Evolutionary conservation across 2,797 vertebrate genomes (phyloP).

Genomic region (Chromobotia macracanthus): DNA sequence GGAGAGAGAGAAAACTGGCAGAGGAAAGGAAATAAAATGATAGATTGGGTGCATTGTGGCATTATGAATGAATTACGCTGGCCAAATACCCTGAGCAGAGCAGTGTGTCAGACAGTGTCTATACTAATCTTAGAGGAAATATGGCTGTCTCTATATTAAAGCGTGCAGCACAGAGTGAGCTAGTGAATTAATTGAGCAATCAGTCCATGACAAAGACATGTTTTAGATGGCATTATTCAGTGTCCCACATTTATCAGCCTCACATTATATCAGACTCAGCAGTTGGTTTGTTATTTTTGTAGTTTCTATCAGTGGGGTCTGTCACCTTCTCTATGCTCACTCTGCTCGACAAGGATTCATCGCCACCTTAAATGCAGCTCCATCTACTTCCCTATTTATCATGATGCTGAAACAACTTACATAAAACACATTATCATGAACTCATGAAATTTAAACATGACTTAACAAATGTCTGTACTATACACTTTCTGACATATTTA

Average conservation of each 20-base stretch:
- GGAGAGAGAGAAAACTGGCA: slow-evolving; percentile 65
- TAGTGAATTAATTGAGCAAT: slow-evolving; percentile 91
- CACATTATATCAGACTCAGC: slow-evolving; percentile 64
- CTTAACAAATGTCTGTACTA: neutral
- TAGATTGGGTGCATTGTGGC: slow-evolving; percentile 88
- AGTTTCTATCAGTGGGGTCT: slow-evolving; percentile 8
- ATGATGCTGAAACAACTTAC: slow-evolving; percentile 5
- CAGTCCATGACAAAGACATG: slow-evolving; percentile 85
- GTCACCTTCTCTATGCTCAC: slow-evolving; percentile 4
- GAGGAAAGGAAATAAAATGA: slow-evolving; percentile 81
- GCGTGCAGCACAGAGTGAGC: slow-evolving; percentile 76
- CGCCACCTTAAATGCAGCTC: slow-evolving; percentile 4
- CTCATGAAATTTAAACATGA: neutral
- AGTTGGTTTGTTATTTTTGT: slow-evolving; percentile 13
- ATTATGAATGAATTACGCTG: slow-evolving; percentile 98
- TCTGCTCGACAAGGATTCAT: slow-evolving; percentile 23
- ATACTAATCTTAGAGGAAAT: slow-evolving; percentile 95
- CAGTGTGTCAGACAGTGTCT: slow-evolving; percentile 88
- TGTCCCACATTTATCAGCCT: slow-evolving; percentile 84
- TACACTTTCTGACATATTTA: neutral
- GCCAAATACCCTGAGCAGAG: slow-evolving; percentile 94
- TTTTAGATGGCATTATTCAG: slow-evolving; percentile 79
- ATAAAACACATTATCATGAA: slow-evolving; percentile 17
- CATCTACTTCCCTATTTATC: slow-evolving; percentile 17
- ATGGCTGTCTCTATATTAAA: slow-evolving; percentile 89